Evolutionary conservation across 2,797 vertebrate species (phyloP).

Genomic region (Neosilurus hyrtlii): DNA sequence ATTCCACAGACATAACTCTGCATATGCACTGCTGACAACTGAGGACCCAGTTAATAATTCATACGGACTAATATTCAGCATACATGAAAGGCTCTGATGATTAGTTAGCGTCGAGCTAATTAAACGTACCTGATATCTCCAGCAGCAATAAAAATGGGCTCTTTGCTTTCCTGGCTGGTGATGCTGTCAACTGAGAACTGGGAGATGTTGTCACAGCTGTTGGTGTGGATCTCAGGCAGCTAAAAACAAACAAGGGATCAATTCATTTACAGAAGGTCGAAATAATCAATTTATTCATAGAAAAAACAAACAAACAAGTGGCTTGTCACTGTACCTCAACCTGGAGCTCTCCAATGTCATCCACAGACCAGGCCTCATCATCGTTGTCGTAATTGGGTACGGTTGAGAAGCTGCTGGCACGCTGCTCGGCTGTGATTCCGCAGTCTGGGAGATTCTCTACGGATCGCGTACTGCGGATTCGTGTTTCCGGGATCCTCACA

Average conservation of each 20-base stretch:
- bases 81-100: not conserved
- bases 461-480: conserved; percentile 90
- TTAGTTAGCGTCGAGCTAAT: not conserved
- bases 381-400: conserved; percentile 96
- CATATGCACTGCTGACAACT: not conserved
- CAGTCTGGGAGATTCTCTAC: conserved; percentile 94
- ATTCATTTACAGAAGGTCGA: not conserved
- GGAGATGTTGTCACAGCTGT: conserved; percentile 97
- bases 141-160: conserved; percentile 92
- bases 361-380: conserved; percentile 94
- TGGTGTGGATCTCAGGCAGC: conserved; percentile 90
- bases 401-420: conserved; percentile 84
- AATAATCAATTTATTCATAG: not conserved
- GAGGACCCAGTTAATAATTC: not conserved
- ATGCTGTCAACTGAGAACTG: conserved; percentile 98
- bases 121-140: conserved; percentile 88
- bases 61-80: not conserved
- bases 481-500: conserved; percentile 87
- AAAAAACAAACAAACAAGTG: not conserved
- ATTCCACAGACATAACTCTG: too few relatives aligned
- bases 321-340: conserved; percentile 81
- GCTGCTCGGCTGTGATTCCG: conserved; percentile 82
- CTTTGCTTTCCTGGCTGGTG: conserved; percentile 95
- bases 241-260: conserved; percentile 54
- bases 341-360: conserved; percentile 93